Evolutionary conservation across 1,140 invertebrate species (phyloP).

Genomic region (Manduca sexta): DNA sequence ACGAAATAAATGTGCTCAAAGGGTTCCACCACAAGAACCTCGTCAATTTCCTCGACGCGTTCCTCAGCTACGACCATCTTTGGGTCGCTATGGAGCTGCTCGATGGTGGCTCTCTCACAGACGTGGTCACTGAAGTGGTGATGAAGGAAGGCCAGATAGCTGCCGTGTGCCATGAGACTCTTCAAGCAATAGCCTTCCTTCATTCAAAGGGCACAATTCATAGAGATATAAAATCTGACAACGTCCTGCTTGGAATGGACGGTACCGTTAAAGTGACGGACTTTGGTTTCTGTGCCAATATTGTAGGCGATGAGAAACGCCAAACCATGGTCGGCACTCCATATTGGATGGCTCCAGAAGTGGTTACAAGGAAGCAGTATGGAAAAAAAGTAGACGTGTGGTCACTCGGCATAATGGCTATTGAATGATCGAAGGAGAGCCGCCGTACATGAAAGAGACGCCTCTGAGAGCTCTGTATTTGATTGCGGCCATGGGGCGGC

Average conservation of each 20-base stretch:
- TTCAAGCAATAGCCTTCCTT: slow-evolving; percentile 94
- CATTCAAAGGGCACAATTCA: slow-evolving; percentile 94
- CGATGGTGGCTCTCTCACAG: slow-evolving; percentile 95
- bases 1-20: slow-evolving; percentile 95
- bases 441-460: slow-evolving; percentile 95
- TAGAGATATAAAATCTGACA: slow-evolving; percentile 97
- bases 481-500: slow-evolving; percentile 96
- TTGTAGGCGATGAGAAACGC: slow-evolving; percentile 93
- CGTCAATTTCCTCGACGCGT: slow-evolving; percentile 97
- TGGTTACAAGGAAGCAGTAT: slow-evolving; percentile 88
- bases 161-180: slow-evolving; percentile 92
- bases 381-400: slow-evolving; percentile 97
- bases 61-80: slow-evolving; percentile 90
- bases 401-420: slow-evolving; percentile 97
- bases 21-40: slow-evolving; percentile 96
- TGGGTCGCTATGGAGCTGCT: slow-evolving; percentile 97
- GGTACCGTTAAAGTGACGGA: slow-evolving; percentile 98
- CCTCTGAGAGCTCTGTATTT: slow-evolving; percentile 95
- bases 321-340: slow-evolving; percentile 97
- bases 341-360: slow-evolving; percentile 93
- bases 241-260: slow-evolving; percentile 96
- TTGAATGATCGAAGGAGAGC: slow-evolving; percentile 99
- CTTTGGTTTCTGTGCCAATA: slow-evolving; percentile 97
- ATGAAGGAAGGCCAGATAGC: slow-evolving; percentile 99
- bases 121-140: slow-evolving; percentile 97